These are phyloP conservation scores for Asbolus verrucosus DNA, from an alignment of 1,140 invertebrate genomes.

Conservation along the genomic window DNA sequence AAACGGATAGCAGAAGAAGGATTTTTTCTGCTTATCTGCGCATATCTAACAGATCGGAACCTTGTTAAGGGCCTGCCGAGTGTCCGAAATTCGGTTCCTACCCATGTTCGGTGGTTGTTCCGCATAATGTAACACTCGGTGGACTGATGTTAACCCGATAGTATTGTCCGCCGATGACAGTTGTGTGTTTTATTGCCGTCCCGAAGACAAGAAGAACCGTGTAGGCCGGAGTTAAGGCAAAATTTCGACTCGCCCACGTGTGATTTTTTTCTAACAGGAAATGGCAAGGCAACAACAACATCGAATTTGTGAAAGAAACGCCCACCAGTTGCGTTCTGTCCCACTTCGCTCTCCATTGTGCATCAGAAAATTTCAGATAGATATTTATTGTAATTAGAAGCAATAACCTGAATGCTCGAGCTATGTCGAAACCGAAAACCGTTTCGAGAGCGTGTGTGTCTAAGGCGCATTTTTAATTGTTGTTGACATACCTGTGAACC, in stretches of 20 bases:
- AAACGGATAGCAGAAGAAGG: neutral
- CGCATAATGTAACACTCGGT: conserved; percentile 51
- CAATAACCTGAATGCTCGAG: neutral
- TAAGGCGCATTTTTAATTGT: conserved; percentile 4
- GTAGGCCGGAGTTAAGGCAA: conserved; percentile 14
- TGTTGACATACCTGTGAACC: conserved; percentile 1
- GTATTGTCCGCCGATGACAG: conserved; percentile 47
- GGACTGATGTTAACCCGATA: conserved; percentile 53
- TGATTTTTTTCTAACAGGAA: conserved; percentile 30
- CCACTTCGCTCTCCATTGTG: conserved; percentile 28
- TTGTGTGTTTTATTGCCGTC: conserved; percentile 19
- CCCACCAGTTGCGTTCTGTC: conserved; percentile 16
- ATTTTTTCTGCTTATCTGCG: conserved; percentile 25
- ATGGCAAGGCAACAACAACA: conserved; percentile 26
- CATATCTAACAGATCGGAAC: conserved; percentile 25
- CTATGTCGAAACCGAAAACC: neutral
- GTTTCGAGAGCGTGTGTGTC: neutral
- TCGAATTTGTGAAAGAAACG: conserved; percentile 36
- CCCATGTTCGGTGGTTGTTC: conserved; percentile 49
- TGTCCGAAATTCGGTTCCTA: conserved; percentile 47
- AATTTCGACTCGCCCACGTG: conserved; percentile 20
- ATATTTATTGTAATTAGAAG: no score
- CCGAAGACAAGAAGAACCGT: conserved; percentile 18
- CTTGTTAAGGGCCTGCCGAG: conserved; percentile 45
- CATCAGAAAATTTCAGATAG: no score